Conservation (phyloP, 2,113 vertebrate genomes). For the Amblyopsis rosae region DNA sequence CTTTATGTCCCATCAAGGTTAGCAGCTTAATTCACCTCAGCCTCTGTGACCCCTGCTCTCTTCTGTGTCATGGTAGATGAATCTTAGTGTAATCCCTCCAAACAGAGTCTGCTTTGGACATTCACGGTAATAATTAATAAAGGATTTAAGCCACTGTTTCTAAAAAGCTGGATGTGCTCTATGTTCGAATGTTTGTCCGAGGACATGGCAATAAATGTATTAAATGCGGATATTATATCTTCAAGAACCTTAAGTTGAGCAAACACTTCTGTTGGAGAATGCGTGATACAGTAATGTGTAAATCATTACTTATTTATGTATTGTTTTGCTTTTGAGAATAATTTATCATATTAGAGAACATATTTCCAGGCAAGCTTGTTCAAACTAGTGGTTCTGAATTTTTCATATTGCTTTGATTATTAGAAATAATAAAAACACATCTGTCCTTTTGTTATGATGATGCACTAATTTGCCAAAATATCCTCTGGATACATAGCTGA, state of each 20-base stretch:
- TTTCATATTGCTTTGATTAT: background rate
- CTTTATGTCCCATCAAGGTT: conserved; percentile 60
- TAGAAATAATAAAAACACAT: background rate
- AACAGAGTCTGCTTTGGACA: conserved; percentile 62
- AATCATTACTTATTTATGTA: background rate
- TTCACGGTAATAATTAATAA: conserved; percentile 74
- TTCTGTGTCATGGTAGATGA: conserved; percentile 74
- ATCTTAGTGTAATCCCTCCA: conserved; percentile 67
- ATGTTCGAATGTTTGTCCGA: conserved; percentile 48
- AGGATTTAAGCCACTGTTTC: conserved; percentile 60
- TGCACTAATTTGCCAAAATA: conserved; percentile 36
- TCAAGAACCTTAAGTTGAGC: conserved; percentile 17
- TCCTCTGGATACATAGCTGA: conserved; percentile 53
- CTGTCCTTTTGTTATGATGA: background rate
- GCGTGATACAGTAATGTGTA: background rate
- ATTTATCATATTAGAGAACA: background rate
- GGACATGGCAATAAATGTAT: conserved; percentile 36
- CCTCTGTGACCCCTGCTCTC: conserved; percentile 70
- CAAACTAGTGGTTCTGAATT: background rate
- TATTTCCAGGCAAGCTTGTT: background rate
- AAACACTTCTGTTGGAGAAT: no score
- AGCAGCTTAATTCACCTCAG: conserved; percentile 70
- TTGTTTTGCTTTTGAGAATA: conserved; percentile 1
- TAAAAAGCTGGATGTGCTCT: conserved; percentile 54
- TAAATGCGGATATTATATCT: conserved; percentile 30